Conservation (phyloP, 2,888 invertebrate species). For the Tridacna crocea region DNA sequence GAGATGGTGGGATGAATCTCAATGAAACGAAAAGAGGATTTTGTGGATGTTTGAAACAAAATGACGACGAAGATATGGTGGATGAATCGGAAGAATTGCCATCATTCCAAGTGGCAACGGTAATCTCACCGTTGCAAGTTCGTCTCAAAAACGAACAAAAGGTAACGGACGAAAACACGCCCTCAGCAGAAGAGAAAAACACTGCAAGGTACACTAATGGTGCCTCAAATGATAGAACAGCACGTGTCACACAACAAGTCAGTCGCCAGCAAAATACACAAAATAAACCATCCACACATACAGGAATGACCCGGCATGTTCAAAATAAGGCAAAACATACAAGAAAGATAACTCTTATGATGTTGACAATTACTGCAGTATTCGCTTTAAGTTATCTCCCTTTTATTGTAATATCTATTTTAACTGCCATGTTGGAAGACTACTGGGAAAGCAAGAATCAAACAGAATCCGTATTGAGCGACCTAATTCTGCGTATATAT, state of each 20-base stretch:
- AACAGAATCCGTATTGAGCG: conserved; percentile 19
- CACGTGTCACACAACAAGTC: too few relatives aligned
- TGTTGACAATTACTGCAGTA: conserved; percentile 61
- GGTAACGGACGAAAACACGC: not conserved
- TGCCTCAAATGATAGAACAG: not conserved
- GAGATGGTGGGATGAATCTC: conserved; percentile 31
- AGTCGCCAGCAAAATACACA: not conserved
- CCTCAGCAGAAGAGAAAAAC: not conserved
- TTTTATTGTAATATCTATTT: conserved; percentile 48
- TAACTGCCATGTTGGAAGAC: conserved; percentile 33
- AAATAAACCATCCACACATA: conserved; percentile 15
- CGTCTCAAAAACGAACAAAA: not conserved
- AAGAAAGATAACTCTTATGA: conserved; percentile 62
- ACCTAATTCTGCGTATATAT: conserved; percentile 45
- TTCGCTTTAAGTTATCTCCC: conserved; percentile 60
- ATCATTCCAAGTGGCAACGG: not conserved
- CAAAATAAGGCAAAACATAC: conserved; percentile 51
- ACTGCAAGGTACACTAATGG: not conserved
- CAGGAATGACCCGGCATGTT: conserved; percentile 42
- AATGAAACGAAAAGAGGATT: conserved; percentile 19
- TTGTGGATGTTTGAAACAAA: conserved; percentile 28
- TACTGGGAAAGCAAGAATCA: conserved; percentile 42
- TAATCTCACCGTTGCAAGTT: not conserved
- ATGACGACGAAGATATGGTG: conserved; percentile 21
- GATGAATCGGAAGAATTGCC: conserved; percentile 1